Percentiles rank a stretch among this genome's conserved stretches.
These are phyloP conservation scores for Chaetodon trifascialis DNA, from an alignment of 2,113 vertebrate genomes.

Conservation along the genomic window DNA sequence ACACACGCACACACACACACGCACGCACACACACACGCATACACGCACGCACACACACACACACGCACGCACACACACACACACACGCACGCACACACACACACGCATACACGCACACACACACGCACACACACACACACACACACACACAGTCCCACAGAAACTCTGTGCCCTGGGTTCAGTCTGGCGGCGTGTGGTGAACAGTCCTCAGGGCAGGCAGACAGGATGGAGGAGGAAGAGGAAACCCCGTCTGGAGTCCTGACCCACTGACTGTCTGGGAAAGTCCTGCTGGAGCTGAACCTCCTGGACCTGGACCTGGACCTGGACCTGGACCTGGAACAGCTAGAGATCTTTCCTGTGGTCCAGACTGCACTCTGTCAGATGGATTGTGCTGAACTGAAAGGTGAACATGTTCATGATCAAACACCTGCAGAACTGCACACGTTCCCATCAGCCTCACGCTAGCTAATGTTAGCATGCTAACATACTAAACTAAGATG, in stretches of 20 bases:
- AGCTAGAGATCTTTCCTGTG: not conserved
- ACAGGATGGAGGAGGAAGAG: not conserved
- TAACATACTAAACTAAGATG: too few species aligned
- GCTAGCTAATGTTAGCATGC: too few species aligned
- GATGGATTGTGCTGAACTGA: too few species aligned
- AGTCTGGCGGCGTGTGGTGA: not conserved
- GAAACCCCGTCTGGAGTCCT: conserved; percentile 16
- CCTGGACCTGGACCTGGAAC: too few species aligned
- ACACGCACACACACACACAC: too few species aligned
- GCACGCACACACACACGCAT: not conserved
- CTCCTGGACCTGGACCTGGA: not conserved
- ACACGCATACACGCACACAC: too few species aligned
- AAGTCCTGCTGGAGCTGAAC: conserved; percentile 5
- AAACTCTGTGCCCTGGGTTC: not conserved
- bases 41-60: too few species aligned
- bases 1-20: conserved; percentile 1
- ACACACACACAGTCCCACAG: not conserved
- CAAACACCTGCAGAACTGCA: too few species aligned
- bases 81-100: too few species aligned
- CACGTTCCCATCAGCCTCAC: too few species aligned
- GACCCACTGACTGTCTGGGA: conserved; percentile 35
- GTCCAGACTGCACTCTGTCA: not conserved
- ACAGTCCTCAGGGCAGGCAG: not conserved
- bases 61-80: too few species aligned
- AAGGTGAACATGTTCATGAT: too few species aligned